Percentiles rank a stretch among this genome's conserved stretches.
Evolutionary conservation across 2,113 vertebrate species (phyloP).

Genomic region (Coreoperca whiteheadi): DNA sequence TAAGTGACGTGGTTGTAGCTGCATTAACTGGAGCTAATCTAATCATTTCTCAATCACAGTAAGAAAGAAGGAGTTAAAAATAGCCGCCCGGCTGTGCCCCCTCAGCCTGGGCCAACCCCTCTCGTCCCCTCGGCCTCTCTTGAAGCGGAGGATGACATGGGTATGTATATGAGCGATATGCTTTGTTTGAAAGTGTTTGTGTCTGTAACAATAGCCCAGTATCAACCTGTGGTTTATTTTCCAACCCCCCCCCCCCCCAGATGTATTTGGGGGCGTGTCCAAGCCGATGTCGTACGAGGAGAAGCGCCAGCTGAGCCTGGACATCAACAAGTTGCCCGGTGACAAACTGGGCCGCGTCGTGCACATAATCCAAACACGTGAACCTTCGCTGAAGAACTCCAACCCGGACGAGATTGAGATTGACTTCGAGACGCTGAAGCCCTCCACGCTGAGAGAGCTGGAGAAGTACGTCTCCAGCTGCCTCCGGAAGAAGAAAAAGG

Average conservation of each 20-base stretch:
- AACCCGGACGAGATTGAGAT: constrained; percentile 97
- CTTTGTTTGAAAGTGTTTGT: not conserved
- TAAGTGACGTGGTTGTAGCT: not conserved
- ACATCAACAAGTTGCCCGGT: constrained; percentile 94
- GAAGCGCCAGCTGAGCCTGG: constrained; percentile 93
- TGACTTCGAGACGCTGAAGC: constrained; percentile 94
- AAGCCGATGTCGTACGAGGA: constrained; percentile 95
- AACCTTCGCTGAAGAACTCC: constrained; percentile 93
- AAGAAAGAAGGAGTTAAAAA: constrained; percentile 89
- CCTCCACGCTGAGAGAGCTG: constrained; percentile 92
- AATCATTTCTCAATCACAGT: constrained; percentile 69
- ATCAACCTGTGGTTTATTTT: not conserved
- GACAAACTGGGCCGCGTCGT: constrained; percentile 93
- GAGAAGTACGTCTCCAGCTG: constrained; percentile 93
- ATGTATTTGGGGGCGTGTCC: constrained; percentile 56
- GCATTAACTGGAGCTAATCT: constrained; percentile 29
- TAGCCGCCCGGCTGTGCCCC: constrained; percentile 71
- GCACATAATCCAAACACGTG: constrained; percentile 92
- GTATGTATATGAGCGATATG: constrained; percentile 31
- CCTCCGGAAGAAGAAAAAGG: constrained; percentile 91
- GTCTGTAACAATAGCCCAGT: not conserved
- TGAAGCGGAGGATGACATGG: constrained; percentile 86
- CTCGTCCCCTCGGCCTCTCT: constrained; percentile 80
- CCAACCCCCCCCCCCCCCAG: too few relatives aligned
- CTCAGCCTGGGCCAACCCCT: constrained; percentile 62